Conservation (phyloP, 2,888 invertebrate genomes). For the Strigamia transsilvanica region DNA sequence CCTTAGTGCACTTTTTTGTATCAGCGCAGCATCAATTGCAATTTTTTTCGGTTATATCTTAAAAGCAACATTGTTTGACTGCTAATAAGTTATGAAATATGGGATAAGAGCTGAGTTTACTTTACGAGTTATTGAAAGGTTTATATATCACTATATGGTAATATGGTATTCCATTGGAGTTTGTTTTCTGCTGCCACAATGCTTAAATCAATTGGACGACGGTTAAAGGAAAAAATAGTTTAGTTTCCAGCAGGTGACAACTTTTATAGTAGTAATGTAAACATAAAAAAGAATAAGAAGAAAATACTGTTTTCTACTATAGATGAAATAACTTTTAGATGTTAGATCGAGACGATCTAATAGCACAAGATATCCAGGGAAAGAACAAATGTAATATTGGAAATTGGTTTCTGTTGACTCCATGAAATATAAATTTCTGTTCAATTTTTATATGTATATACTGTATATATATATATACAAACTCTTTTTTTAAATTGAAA, state of each 20-base stretch:
- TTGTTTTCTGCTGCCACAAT: background rate
- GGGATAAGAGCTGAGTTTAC: background rate
- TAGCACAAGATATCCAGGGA: background rate
- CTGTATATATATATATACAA: no score
- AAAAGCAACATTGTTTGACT: conserved; percentile 18
- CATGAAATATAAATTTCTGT: background rate
- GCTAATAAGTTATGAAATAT: background rate
- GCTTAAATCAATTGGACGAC: background rate
- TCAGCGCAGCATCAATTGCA: background rate
- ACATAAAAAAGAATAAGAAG: no score
- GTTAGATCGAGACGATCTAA: background rate
- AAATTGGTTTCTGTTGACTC: conserved; percentile 17
- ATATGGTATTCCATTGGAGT: background rate
- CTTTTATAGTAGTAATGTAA: no score
- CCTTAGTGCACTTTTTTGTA: background rate
- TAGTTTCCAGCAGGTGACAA: no score
- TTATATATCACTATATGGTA: background rate
- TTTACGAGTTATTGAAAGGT: background rate
- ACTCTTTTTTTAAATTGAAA: no score
- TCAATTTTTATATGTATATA: background rate
- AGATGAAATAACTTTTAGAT: background rate
- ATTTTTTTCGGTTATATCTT: background rate
- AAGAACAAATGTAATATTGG: background rate
- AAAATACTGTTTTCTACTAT: no score
- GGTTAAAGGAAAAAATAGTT: no score